phyloP scores from a whole-genome alignment of 1,140 invertebrate genomes.

The Lasioglossum baleicum region DNA sequence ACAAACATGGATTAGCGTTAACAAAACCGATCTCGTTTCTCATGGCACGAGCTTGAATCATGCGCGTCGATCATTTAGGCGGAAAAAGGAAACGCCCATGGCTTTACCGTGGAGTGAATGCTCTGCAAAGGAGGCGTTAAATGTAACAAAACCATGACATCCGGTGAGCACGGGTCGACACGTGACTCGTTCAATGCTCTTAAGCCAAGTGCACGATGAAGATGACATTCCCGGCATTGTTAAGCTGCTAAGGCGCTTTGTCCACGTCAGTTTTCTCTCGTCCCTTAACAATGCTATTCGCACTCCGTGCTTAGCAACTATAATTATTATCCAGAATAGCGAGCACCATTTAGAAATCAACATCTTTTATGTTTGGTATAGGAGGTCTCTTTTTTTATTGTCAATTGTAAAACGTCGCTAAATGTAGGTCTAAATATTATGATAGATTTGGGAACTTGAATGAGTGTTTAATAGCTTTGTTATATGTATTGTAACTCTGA shows the following conservation, averaged over 20 bases:
- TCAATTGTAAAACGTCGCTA: background rate
- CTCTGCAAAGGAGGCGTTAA: conserved; percentile 67
- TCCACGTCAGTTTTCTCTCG: background rate
- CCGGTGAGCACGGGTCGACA: conserved; percentile 74
- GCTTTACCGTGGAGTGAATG: conserved; percentile 67
- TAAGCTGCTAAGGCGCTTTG: conserved; percentile 24
- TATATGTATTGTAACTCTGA: no score
- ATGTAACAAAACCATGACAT: conserved; percentile 74
- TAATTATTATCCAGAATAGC: background rate
- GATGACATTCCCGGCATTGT: background rate
- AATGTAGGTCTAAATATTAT: background rate
- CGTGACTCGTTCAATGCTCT: conserved; percentile 66
- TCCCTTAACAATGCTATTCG: background rate
- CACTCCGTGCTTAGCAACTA: conserved; percentile 12
- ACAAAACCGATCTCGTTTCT: conserved; percentile 8
- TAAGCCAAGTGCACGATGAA: conserved; percentile 33
- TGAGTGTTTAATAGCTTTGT: no score
- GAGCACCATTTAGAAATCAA: conserved; percentile 8
- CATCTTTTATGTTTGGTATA: background rate
- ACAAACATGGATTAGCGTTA: background rate
- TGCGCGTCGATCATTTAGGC: conserved; percentile 49
- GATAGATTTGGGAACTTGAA: no score
- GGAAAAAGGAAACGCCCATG: conserved; percentile 71
- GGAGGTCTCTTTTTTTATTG: background rate
- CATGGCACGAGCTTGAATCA: conserved; percentile 48